Evolutionary conservation across 2,888 invertebrate species (phyloP).

Genomic region (Stenchaetothrips biformis): DNA sequence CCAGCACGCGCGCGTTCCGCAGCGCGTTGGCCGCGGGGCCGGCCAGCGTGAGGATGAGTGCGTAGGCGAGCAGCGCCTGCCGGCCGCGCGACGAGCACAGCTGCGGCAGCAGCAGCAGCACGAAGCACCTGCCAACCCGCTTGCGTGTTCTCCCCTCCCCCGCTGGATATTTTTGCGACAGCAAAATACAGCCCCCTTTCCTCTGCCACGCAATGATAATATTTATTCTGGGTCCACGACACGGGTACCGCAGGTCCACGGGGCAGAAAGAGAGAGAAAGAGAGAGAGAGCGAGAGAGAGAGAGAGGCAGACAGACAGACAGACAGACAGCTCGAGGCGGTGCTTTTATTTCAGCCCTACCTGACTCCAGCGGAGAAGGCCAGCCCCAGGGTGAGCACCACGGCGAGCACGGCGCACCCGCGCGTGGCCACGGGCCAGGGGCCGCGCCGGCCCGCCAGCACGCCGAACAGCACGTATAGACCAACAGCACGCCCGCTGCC

Average conservation of each 20-base stretch:
- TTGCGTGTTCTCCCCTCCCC: too few species aligned
- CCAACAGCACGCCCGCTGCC: neutral
- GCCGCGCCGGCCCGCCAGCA: neutral
- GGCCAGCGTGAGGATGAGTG: slow-evolving; percentile 65
- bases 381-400: neutral
- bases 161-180: too few species aligned
- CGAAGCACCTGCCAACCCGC: slow-evolving; percentile 56
- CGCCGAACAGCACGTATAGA: neutral
- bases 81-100: slow-evolving; percentile 72
- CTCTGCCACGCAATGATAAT: too few species aligned
- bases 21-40: slow-evolving; percentile 72
- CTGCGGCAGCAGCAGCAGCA: slow-evolving; percentile 67
- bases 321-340: too few species aligned
- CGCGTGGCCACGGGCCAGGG: neutral
- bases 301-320: too few species aligned
- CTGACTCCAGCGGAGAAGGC: neutral
- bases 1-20: slow-evolving; percentile 65
- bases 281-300: too few species aligned
- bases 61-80: slow-evolving; percentile 69
- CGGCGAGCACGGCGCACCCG: neutral
- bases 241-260: too few species aligned
- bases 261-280: too few species aligned
- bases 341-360: neutral
- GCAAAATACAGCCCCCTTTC: too few species aligned
- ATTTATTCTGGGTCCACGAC: too few species aligned